Evolutionary conservation across 2,113 vertebrate genomes (phyloP).

Genomic region (Atrichornis clamosus): DNA sequence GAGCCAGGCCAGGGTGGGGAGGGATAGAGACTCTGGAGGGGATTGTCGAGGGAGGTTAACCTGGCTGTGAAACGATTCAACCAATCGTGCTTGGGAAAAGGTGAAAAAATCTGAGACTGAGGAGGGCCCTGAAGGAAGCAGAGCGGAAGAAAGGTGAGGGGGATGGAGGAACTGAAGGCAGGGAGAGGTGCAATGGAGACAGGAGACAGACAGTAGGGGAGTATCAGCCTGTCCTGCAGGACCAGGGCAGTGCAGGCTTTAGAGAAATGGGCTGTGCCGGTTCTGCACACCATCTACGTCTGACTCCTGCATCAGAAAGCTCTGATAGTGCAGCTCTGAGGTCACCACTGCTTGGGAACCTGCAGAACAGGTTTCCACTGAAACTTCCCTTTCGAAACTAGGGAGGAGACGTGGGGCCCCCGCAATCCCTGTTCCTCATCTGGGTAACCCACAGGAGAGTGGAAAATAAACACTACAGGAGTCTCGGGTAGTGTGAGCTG

Average conservation of each 20-base stretch:
- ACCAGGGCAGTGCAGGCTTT: background rate
- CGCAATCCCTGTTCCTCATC: background rate
- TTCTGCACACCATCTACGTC: fast-evolving
- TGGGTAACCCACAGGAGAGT: background rate
- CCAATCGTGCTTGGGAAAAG: background rate
- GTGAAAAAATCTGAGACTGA: background rate
- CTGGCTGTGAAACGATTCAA: fast-evolving
- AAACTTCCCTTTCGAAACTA: slow-evolving; percentile 27
- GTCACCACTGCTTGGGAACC: background rate
- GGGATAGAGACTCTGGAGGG: background rate
- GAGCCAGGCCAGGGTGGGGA: background rate
- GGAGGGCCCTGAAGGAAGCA: background rate
- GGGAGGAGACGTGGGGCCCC: background rate
- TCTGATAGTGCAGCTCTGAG: background rate
- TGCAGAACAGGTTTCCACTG: slow-evolving; percentile 18
- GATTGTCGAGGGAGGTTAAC: background rate
- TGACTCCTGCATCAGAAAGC: background rate
- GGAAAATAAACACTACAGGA: background rate
- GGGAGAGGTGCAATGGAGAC: background rate
- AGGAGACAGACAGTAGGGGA: background rate
- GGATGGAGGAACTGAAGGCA: background rate
- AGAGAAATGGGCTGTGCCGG: background rate
- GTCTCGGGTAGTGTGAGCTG: fast-evolving
- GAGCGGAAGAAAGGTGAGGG: background rate
- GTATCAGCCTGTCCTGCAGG: background rate